Base-by-base conservation (phyloP, 1,140 invertebrate species). In the Drosophila trapezifrons region DNA sequence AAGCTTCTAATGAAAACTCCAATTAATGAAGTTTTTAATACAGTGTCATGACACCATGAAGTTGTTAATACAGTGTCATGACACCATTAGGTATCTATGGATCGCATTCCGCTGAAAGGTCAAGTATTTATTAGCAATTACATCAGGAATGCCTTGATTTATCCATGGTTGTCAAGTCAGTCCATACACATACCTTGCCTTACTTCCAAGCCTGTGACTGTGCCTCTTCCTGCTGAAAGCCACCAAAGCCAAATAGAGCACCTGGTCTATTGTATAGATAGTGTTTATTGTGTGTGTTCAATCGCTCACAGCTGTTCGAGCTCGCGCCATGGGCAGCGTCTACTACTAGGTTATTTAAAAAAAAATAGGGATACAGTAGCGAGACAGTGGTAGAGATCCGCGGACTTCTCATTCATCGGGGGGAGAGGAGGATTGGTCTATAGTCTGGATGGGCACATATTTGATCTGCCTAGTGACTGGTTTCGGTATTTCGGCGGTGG, bases 221-320 rank as follows among this genome's bases (percentile, higher is more conserved):
- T n/a, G n/a, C n/a, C n/a, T n/a, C n/a, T n/a, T n/a, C 22, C 22
- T 22, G 9, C 5, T 29, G 10, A 51, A 32, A 56, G 9, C 37
- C 35, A n/a, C 37, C 5, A 0, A 17, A 2, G 25, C 27, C 17
- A 13, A 7, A 3, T n/a, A 47, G 15, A 20, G 3, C 32, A 46
- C 20, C 20, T 9, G n/a, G 10, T 37, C n/a, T 54, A 37, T 42
- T 27, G 20, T 69, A 66, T 66, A 65, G 46, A 66, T 69, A 69
- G 46, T 20, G 62, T 66, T 69, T 69, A 69, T 60, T 69, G 46
- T 69, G 60, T 38, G 29, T 65, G 46, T 69, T 66, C 40, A 52
- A 52, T 69, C 65, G 65, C 65, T 69, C 62, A 66, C 46, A 69
- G 42, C 46, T 66, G n/a, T 12, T 42, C 56, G 57, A 65, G 25